Evolutionary conservation across 2,113 vertebrate genomes (phyloP), one percentile per base, ranked within the genome.

Genomic region (Chascanopsetta lugubris): DNA sequence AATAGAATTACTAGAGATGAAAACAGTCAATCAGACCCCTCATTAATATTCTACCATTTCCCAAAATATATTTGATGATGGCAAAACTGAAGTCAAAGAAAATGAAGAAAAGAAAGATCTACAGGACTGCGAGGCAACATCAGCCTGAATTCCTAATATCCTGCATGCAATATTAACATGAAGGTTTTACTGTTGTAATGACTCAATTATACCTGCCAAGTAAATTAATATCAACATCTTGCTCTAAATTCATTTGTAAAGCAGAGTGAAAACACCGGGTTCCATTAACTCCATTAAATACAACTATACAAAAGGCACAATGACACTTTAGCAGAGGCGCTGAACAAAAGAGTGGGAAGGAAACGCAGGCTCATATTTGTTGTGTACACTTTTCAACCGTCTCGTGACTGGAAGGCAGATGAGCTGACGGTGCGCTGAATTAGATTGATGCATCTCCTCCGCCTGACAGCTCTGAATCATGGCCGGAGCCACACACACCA

Each of bases 401-500:
- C 43, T 58, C 49, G 55, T 76, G 66, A 80, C 61, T 60, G 66
- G 77, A 74, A 86, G 79, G 79, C 71, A 82, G 75, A 80, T 45
- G 74, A 74, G 77, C 69, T 55, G 76, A 59, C 48, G 34, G 54
- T 59, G 59, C 32, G 74, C 15, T 78, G 72, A 77, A 57, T 76
- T 80, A 87, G 83, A 89, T 81, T 75, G 93, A 94, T 93, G 83
- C 56, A 36, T 72, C 64, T 61, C 38, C 77, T 54, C 61, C 24
- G 38, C 29, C 75, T 87, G 86, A 84, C 85, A 87, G 75, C 48
- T 87, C 84, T 93, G 92, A 96, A 94, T 94, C 93, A 96, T 95
- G 95, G 87, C 94, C 60, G 70, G 76, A 90, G 93, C 92, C 90
- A 87, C 93, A 92, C 92, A 92, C 91, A 90, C 92, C 89, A 87